phyloP scores from a whole-genome alignment of 2,888 invertebrate genomes.

The Drosophila falleni region DNA sequence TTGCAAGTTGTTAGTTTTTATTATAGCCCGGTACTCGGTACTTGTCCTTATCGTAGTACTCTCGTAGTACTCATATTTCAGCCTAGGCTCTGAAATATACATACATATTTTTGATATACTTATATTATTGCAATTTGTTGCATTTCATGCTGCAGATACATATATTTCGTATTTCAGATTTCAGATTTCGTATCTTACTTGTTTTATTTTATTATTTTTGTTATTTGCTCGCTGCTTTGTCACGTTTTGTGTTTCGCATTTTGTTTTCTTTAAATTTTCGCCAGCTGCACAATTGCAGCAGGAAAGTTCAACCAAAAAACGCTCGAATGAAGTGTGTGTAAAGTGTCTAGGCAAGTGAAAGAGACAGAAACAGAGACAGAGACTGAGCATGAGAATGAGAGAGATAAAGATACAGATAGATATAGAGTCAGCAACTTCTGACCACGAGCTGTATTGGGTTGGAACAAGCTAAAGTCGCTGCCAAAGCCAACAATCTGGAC shows the following conservation, averaged over 20 bases:
- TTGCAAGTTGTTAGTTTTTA: constrained; percentile 39
- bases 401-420: neutral
- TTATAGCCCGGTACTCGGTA: constrained; percentile 12
- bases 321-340: constrained; percentile 48
- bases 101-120: constrained; percentile 9
- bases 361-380: neutral
- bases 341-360: constrained; percentile 4
- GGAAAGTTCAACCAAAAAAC: constrained; percentile 36
- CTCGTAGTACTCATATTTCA: constrained; percentile 2
- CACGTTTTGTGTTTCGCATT: constrained; percentile 37
- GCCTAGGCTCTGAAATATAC: constrained; percentile 2
- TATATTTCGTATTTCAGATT: constrained; percentile 4
- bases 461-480: constrained; percentile 3
- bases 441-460: constrained; percentile 9
- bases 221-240: constrained; percentile 35
- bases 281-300: constrained; percentile 16
- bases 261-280: constrained; percentile 42
- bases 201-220: constrained; percentile 27
- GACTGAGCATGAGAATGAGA: neutral
- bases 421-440: neutral
- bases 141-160: constrained; percentile 15
- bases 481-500: constrained; percentile 34
- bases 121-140: constrained; percentile 34
- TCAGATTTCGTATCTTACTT: constrained; percentile 6
- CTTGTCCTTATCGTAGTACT: neutral